Conservation (phyloP, 2,797 vertebrate genomes). For the Philypnodon macrostomus region DNA sequence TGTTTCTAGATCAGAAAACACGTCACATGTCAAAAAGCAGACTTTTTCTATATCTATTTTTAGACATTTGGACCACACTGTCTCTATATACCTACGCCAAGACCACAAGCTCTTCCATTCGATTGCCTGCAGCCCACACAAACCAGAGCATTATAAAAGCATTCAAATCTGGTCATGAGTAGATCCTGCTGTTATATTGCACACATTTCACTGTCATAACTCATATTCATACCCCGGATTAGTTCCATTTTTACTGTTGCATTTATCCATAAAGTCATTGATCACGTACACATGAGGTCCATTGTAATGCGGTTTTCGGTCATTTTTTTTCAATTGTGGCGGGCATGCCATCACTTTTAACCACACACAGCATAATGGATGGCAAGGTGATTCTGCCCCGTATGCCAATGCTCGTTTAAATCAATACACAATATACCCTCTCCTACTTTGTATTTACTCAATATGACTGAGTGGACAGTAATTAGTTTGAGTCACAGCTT, state of each 20-base stretch:
- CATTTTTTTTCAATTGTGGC: slow-evolving; percentile 41
- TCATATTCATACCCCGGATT: slow-evolving; percentile 27
- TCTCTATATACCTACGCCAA: too few species aligned
- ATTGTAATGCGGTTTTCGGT: slow-evolving; percentile 8
- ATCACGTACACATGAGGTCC: too few species aligned
- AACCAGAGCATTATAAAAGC: too few species aligned
- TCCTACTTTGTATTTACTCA: slow-evolving; percentile 2
- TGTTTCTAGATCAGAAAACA: too few species aligned
- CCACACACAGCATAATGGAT: slow-evolving; percentile 51
- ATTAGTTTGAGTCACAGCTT: background rate
- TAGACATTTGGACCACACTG: too few species aligned
- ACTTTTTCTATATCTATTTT: too few species aligned
- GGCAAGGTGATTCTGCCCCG: slow-evolving; percentile 47
- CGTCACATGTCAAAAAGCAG: too few species aligned
- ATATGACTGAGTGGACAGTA: background rate
- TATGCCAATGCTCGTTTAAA: slow-evolving; percentile 52
- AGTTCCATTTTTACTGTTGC: slow-evolving; percentile 51
- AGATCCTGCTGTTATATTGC: too few species aligned
- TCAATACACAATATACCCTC: slow-evolving; percentile 45
- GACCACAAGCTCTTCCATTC: too few species aligned
- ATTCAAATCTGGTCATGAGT: too few species aligned
- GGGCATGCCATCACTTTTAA: slow-evolving; percentile 30
- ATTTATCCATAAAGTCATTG: slow-evolving; percentile 48
- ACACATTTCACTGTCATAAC: slow-evolving; percentile 27
- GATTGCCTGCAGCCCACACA: too few species aligned